phyloP scores from a whole-genome alignment of 1,140 invertebrate species.

The Phymorhynchus buccinoides region DNA sequence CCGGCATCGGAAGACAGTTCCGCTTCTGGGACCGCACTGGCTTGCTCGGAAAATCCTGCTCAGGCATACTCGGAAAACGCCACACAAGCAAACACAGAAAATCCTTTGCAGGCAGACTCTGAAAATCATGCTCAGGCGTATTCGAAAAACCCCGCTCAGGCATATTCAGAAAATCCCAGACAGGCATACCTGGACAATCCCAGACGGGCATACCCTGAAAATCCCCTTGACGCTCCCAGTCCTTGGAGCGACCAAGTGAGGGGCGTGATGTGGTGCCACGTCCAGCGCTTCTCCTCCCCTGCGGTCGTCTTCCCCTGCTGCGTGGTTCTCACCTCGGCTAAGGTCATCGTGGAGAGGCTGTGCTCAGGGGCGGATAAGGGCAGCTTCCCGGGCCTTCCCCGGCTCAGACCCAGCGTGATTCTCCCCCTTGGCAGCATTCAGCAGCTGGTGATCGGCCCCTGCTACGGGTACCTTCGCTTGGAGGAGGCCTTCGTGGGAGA shows the following conservation, averaged over 20 bases:
- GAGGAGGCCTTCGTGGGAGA: constrained; percentile 69
- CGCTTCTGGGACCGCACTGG: too few species aligned
- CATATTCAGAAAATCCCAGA: too few species aligned
- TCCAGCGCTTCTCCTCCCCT: constrained; percentile 59
- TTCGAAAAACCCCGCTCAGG: too few species aligned
- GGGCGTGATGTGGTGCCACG: constrained; percentile 68
- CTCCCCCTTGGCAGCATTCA: constrained; percentile 67
- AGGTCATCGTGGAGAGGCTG: constrained; percentile 59
- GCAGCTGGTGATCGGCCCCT: constrained; percentile 64
- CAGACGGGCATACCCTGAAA: too few species aligned
- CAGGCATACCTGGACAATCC: too few species aligned
- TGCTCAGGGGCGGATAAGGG: constrained; percentile 35
- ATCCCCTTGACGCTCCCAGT: too few species aligned
- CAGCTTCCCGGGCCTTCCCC: constrained; percentile 59
- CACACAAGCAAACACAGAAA: too few species aligned
- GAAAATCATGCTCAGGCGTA: not conserved
- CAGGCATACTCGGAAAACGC: not conserved
- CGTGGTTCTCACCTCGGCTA: constrained; percentile 64
- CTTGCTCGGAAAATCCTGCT: too few species aligned
- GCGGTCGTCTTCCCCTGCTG: constrained; percentile 56
- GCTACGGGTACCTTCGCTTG: constrained; percentile 62
- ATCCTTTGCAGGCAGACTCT: not conserved
- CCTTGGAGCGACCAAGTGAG: constrained; percentile 55
- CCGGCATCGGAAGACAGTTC: too few species aligned
- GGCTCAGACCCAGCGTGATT: constrained; percentile 62